These are phyloP conservation scores for Drosophila asahinai DNA, from an alignment of 1,140 invertebrate species.

Conservation along the genomic window DNA sequence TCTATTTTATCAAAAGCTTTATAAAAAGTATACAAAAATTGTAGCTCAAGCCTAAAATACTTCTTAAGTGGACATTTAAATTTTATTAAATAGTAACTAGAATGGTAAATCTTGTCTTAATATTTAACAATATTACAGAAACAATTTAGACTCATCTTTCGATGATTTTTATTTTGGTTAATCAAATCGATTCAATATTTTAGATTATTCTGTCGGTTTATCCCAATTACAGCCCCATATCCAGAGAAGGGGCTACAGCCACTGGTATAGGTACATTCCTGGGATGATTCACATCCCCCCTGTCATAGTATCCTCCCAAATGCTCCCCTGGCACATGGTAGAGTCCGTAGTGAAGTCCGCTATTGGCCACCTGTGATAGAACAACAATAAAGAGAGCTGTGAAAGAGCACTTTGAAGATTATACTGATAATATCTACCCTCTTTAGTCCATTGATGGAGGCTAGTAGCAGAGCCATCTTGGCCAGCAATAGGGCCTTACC, in stretches of 20 bases:
- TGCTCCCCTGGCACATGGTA: constrained; percentile 81
- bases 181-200: neutral
- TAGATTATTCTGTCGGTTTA: neutral
- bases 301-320: constrained; percentile 75
- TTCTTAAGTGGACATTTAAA: neutral
- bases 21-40: neutral
- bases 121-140: neutral
- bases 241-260: constrained; percentile 58
- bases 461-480: constrained; percentile 91
- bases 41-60: neutral
- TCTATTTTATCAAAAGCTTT: neutral
- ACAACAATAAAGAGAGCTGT: no score
- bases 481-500: constrained; percentile 91
- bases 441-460: constrained; percentile 91
- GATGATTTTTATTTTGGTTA: neutral
- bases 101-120: neutral
- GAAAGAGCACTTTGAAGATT: no score
- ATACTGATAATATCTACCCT: constrained; percentile 84
- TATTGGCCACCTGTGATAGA: constrained; percentile 70
- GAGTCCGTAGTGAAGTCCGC: constrained; percentile 78
- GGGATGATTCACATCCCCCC: constrained; percentile 76
- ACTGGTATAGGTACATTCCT: constrained; percentile 78
- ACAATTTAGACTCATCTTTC: neutral
- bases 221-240: constrained; percentile 53
- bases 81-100: neutral